Evolutionary conservation across 1,140 invertebrate genomes (phyloP), one percentile per base, ranked within the genome.

Genomic region (Hycleus cichorii): DNA sequence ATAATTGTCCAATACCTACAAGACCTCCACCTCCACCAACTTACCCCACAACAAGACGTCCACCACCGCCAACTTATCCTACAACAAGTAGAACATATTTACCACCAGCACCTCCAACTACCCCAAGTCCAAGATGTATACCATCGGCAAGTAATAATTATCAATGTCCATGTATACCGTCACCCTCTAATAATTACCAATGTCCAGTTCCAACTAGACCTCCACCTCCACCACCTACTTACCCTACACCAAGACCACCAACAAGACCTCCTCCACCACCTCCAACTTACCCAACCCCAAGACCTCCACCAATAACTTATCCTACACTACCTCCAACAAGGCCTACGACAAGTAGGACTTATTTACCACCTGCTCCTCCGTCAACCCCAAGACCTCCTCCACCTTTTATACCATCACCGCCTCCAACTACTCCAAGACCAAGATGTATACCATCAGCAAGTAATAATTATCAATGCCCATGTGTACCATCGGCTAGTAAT

Each of bases 311-410:
- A 18, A 45, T n/a, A 44, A 48, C 57, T 10, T 24, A 12, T 9
- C 48, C 48, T 27, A 27, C 11, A 12, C 40, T 0, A 47, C 25
- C 42, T 3, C 46, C 56, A 9, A 18, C 25, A 46, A 50, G 39
- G 26, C 46, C 50, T 0, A 18, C 47, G 11, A 57, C 46, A 9
- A 11, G 6, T 9, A 48, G 46, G 26, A 39, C 57, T 39, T 38
- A 44, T 46, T 48, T 44, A 58, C 56, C 56, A 50, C 43, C 56
- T 24, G 43, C 43, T 39, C 56, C 40, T 49, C 55, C 55, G 26
- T 25, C 57, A 47, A 53, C 49, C 3, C 48, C 55, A 32, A 48
- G 56, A 49, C 49, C 57, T 42, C 51, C 49, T 3, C 18, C 55
- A 39, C 55, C 54, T 3, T 57, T 49, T 49, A 49, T 39, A n/a